These are phyloP conservation scores for Hippocampus guttulatus DNA, from an alignment of 2,113 vertebrate genomes.

Conservation along the genomic window DNA sequence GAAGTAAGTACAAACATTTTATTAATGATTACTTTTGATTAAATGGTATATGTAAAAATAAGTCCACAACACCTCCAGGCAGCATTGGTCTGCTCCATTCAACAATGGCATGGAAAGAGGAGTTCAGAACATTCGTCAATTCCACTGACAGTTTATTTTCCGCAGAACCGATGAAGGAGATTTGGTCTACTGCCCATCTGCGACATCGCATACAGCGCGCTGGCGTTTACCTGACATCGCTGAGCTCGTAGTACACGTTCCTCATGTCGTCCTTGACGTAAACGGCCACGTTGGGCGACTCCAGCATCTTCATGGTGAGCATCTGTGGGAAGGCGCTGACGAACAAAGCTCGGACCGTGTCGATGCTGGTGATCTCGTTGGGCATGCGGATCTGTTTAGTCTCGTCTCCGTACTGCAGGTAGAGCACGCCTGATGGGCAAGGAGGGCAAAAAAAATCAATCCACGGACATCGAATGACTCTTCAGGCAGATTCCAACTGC, in stretches of 20 bases:
- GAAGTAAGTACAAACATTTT: no score
- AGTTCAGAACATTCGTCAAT: no score
- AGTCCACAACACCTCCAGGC: no score
- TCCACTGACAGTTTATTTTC: no score
- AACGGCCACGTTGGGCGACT: slow-evolving; percentile 89
- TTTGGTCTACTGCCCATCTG: no score
- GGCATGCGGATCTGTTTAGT: slow-evolving; percentile 95
- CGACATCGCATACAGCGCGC: no score
- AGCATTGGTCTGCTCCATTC: no score
- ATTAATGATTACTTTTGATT: no score
- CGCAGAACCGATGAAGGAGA: no score
- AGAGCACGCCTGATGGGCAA: slow-evolving; percentile 80
- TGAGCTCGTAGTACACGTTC: slow-evolving; percentile 92
- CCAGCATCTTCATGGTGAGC: slow-evolving; percentile 94
- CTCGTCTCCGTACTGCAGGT: slow-evolving; percentile 95
- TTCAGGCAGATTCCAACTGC: background rate
- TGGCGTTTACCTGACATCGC: slow-evolving; percentile 81
- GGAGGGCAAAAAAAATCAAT: slow-evolving; percentile 1
- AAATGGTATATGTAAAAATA: no score
- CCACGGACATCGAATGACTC: no score
- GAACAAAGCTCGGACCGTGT: slow-evolving; percentile 95
- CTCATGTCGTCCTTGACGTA: slow-evolving; percentile 96
- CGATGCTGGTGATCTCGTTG: slow-evolving; percentile 91
- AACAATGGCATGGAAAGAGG: no score
- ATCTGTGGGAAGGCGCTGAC: slow-evolving; percentile 97